Conservation (phyloP, 2,113 vertebrate species). For the Shinisaurus crocodilurus region DNA sequence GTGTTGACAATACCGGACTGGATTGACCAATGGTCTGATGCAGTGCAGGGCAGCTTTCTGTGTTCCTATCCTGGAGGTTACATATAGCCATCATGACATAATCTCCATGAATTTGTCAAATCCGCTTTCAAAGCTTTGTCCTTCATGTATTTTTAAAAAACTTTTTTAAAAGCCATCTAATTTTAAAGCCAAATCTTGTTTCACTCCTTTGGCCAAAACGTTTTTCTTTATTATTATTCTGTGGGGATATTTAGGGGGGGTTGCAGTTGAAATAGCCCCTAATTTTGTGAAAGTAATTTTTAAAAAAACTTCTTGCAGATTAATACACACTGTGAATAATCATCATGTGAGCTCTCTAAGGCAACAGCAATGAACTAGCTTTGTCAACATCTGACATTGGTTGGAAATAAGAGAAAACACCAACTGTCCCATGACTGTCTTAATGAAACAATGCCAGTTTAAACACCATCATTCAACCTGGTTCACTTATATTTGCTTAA, state of each 20-base stretch:
- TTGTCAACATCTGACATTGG: conserved; percentile 8
- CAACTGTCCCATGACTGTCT: not conserved
- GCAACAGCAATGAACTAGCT: not conserved
- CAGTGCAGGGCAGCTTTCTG: not conserved
- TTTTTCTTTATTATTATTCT: too few relatives aligned
- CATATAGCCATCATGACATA: not conserved
- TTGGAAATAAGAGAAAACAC: conserved; percentile 13
- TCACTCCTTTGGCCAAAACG: not conserved
- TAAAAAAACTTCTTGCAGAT: not conserved
- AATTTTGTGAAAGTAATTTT: not conserved
- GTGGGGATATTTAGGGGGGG: not conserved
- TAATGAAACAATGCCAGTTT: not conserved
- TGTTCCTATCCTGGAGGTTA: not conserved
- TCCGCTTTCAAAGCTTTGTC: too few relatives aligned
- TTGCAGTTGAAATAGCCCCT: not conserved
- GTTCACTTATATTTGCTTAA: not conserved
- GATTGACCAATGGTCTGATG: too few relatives aligned
- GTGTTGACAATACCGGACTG: too few relatives aligned
- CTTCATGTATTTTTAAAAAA: not conserved
- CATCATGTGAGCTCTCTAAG: not conserved
- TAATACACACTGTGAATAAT: not conserved
- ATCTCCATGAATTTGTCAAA: not conserved
- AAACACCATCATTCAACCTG: not conserved
- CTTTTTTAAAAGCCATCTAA: not conserved
- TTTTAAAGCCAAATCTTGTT: not conserved